Conservation (phyloP, 2,113 vertebrate genomes). For the Aegithalos caudatus region DNA sequence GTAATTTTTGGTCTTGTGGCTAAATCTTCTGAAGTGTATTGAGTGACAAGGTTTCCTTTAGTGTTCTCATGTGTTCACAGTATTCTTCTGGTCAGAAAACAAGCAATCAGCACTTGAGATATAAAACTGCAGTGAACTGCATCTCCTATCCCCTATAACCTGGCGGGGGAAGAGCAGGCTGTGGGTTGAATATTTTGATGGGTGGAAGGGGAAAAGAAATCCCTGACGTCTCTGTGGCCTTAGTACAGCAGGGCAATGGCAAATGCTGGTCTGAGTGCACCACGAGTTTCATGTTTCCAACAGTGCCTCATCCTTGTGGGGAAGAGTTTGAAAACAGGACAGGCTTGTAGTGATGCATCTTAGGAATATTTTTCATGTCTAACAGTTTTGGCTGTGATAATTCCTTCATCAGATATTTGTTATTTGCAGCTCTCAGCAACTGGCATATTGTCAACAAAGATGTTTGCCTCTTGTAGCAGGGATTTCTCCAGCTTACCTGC, state of each 20-base stretch:
- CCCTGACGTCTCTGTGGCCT: fast-evolving
- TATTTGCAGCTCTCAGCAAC: not conserved
- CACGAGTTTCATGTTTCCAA: fast-evolving
- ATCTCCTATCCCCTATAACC: not conserved
- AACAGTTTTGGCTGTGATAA: not conserved
- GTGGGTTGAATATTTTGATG: not conserved
- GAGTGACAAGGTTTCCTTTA: not conserved
- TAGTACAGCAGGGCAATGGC: not conserved
- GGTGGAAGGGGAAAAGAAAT: not conserved
- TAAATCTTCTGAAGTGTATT: not conserved
- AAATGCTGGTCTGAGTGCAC: not conserved
- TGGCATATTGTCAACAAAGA: not conserved
- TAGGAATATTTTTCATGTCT: not conserved
- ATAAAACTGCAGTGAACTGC: not conserved
- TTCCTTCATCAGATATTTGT: not conserved
- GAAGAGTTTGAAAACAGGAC: not conserved
- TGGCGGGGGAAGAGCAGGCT: not conserved
- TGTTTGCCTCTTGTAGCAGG: not conserved
- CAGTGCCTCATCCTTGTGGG: fast-evolving
- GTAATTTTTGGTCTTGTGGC: not conserved
- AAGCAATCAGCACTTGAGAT: not conserved
- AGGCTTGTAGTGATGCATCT: not conserved
- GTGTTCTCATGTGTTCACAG: not conserved
- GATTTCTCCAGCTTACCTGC: not conserved
- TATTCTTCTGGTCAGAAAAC: not conserved